Conservation (phyloP, 2,888 invertebrate genomes). For the Aphidoletes aphidimyza region DNA sequence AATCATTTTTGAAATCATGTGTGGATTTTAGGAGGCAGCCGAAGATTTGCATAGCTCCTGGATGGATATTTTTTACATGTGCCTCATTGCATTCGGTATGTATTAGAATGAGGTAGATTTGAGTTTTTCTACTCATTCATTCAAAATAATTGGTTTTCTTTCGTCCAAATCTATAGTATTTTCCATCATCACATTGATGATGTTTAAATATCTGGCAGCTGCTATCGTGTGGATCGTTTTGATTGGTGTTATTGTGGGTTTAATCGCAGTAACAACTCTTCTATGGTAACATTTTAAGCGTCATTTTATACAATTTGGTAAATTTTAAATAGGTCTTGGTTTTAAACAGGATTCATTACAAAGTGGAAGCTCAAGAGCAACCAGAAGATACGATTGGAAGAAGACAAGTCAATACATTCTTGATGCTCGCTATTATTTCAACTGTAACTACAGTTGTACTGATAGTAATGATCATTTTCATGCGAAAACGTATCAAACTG, state of each 20-base stretch:
- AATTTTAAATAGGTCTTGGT: slow-evolving; percentile 4
- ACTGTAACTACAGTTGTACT: slow-evolving; percentile 71
- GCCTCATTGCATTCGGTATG: slow-evolving; percentile 71
- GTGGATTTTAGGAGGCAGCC: slow-evolving; percentile 67
- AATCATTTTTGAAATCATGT: not conserved
- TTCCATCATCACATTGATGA: slow-evolving; percentile 69
- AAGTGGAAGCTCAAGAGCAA: slow-evolving; percentile 26
- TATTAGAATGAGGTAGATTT: not conserved
- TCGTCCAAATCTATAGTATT: slow-evolving; percentile 60
- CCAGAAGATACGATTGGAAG: slow-evolving; percentile 56
- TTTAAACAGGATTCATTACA: slow-evolving; percentile 49
- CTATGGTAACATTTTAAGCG: slow-evolving; percentile 69
- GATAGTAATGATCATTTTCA: slow-evolving; percentile 70
- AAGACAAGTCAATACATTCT: slow-evolving; percentile 64
- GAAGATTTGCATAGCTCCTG: slow-evolving; percentile 72
- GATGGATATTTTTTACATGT: slow-evolving; percentile 71
- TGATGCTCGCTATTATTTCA: slow-evolving; percentile 71
- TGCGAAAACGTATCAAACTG: slow-evolving; percentile 72
- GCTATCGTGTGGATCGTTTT: slow-evolving; percentile 74
- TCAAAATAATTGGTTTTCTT: not conserved
- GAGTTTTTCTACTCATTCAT: no score
- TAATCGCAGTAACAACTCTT: slow-evolving; percentile 69
- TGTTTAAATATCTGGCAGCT: slow-evolving; percentile 71
- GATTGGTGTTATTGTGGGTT: slow-evolving; percentile 68
- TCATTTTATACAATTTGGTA: slow-evolving; percentile 34